A percentile compares a stretch with the other conserved stretches of the same genome.
Conservation (phyloP, 2,888 invertebrate species). For the Vannuccia rotundouncinata region DNA sequence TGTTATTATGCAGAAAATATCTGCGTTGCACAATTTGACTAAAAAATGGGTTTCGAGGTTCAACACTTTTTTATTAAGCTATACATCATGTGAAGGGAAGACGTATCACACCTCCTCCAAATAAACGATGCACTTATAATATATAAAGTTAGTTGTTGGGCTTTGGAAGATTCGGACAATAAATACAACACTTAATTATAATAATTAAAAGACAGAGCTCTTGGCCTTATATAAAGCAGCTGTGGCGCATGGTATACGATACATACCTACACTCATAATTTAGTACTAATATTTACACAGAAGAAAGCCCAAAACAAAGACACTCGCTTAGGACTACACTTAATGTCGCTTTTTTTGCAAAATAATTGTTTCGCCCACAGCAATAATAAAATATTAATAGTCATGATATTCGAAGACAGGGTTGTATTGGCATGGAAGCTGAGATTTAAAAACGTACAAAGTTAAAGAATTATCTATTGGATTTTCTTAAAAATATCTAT, state of each 20-base stretch:
- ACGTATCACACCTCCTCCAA: too few relatives aligned
- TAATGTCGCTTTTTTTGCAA: neutral
- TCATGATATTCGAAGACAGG: neutral
- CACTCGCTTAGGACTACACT: neutral
- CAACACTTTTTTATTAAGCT: neutral
- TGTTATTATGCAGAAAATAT: neutral
- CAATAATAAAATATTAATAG: neutral
- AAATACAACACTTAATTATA: neutral
- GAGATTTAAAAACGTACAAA: neutral
- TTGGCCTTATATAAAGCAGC: too few relatives aligned
- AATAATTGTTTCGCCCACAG: neutral
- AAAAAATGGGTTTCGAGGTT: neutral
- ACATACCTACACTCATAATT: neutral
- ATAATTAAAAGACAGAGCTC: neutral
- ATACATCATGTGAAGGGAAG: neutral
- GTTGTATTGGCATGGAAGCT: neutral
- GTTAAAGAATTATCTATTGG: neutral
- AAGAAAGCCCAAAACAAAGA: neutral
- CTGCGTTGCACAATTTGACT: neutral
- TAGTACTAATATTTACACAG: neutral
- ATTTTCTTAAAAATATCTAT: neutral
- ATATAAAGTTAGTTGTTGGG: neutral
- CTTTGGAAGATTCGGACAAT: neutral
- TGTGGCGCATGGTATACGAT: neutral
- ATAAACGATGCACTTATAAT: neutral